Evolutionary conservation across 30 jellyfish, hydroid and myxozoan species (phyloP), one percentile per base, ranked within the genome.

Genomic region (Clytia hemisphaerica): DNA sequence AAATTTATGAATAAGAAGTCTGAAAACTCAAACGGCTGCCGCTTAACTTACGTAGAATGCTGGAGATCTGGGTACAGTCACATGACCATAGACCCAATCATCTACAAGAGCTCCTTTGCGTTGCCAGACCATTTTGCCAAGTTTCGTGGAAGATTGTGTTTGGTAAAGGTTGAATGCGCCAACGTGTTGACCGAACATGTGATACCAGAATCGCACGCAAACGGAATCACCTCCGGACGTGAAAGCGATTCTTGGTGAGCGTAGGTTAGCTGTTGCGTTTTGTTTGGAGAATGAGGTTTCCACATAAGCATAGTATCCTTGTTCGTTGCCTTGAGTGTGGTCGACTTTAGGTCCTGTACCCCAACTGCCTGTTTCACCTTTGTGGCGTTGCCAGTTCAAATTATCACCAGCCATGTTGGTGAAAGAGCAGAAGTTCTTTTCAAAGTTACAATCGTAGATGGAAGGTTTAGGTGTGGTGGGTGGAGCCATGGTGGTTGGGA

Each of bases 131-230:
- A n/a, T 47, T 24, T 76, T 30, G 5, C 95, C 93, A 58, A 89
- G 14, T 4, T 79, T 58, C 37, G 74, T 57, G 4, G 92, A 75
- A 4, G 75, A 48, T 49, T 68, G 55, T 4, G 50, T 50, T 6
- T 44, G 49, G 74, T 65, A 78, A 26, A 89, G 92, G 25, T 76
- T 89, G 37, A 89, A 68, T 6, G 82, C 50, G 67, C 93, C 98
- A 18, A 89, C 95, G 54, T 89, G 98, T 16, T 93, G 84, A 28
- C 98, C 98, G 55, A 75, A 89, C 98, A 89, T 89, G 73, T 89
- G 98, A 66, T 80, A 89, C 93, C 94, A 89, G 76, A 89, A 89
- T 33, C 93, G 84, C 19, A 89, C 86, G 35, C 98, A 89, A 26
- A 77, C 93, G 25, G 3, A 47, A 16, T 68, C 58, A 49, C 25